Conservation (phyloP, 2,797 vertebrate genomes). For the Pogonophryne albipinna region DNA sequence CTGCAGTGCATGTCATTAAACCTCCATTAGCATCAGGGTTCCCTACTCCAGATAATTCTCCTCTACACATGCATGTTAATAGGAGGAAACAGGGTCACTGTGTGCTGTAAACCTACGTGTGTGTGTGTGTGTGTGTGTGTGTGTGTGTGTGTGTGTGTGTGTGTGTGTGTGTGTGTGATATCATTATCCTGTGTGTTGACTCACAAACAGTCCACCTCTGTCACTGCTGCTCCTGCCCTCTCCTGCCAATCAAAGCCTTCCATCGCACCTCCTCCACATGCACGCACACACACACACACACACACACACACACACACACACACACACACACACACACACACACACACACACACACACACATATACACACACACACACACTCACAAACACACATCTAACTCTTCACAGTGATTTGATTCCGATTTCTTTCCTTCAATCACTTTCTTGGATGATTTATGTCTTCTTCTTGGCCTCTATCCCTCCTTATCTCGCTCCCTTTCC, state of each 20-base stretch:
- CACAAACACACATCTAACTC: conserved; percentile 15
- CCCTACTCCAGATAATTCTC: no score
- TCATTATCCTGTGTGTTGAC: not conserved
- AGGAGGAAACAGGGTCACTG: no score
- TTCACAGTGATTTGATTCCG: conserved; percentile 44
- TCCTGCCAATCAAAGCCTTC: conserved; percentile 22
- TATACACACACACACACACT: conserved; percentile 23
- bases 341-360: conserved; percentile 20
- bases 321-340: conserved; percentile 20
- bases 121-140: no score
- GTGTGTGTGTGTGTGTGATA: not conserved
- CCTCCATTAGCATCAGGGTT: no score
- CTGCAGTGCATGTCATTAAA: no score
- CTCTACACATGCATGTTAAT: no score
- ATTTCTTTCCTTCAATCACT: conserved; percentile 52
- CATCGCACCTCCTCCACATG: not conserved
- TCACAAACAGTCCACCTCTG: conserved; percentile 3
- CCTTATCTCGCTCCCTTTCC: conserved; percentile 30
- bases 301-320: conserved; percentile 22
- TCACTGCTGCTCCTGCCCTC: conserved; percentile 17
- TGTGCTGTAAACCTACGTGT: no score
- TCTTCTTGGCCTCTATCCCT: conserved; percentile 19
- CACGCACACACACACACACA: conserved; percentile 27
- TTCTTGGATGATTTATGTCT: conserved; percentile 12
- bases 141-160: no score